phyloP scores from a whole-genome alignment of 2,113 vertebrate genomes.

The Chloropsis hardwickii region DNA sequence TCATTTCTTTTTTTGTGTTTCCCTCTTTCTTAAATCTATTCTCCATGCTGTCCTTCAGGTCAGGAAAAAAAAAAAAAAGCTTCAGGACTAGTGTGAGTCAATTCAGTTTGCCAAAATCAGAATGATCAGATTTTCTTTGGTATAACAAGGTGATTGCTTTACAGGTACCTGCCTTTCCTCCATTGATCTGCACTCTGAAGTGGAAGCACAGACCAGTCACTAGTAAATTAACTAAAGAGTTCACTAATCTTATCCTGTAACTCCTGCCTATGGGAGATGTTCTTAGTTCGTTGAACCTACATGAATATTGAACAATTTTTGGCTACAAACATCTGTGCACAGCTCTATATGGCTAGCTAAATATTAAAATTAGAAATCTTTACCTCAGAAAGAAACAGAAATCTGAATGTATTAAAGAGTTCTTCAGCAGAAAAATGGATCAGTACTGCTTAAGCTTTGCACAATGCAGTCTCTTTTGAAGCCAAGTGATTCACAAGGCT shows the following conservation, averaged over 20 bases:
- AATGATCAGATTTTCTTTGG: neutral
- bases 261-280: neutral
- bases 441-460: neutral
- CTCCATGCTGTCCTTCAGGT: neutral
- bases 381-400: neutral
- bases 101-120: neutral
- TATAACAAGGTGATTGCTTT: neutral
- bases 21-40: neutral
- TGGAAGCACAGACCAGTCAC: neutral
- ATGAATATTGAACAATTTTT: neutral
- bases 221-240: neutral
- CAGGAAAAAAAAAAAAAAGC: no score
- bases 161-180: neutral
- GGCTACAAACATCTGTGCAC: neutral
- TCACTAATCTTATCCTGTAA: neutral
- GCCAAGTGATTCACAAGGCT: constrained; percentile 9
- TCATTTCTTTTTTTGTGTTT: neutral
- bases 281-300: neutral
- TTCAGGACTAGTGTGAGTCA: neutral
- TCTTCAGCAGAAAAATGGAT: neutral
- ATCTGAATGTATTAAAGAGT: neutral
- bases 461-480: neutral
- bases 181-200: neutral
- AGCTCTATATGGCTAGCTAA: neutral
- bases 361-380: neutral